Conservation (phyloP, 2,113 vertebrate genomes). For the Jacana jacana region DNA sequence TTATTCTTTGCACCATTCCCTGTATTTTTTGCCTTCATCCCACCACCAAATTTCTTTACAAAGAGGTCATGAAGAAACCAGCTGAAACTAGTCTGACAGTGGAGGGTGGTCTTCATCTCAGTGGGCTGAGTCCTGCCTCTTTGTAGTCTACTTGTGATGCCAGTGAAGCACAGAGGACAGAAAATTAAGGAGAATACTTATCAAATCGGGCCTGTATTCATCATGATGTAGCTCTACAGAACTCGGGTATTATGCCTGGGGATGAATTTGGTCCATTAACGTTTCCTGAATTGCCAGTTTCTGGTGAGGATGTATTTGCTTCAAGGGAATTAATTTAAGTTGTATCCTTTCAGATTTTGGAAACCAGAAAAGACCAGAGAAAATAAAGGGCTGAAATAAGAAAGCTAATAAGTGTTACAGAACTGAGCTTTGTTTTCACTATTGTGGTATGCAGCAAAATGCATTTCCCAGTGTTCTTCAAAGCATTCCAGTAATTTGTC, state of each 20-base stretch:
- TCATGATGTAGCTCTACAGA: neutral
- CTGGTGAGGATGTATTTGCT: neutral
- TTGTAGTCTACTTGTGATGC: neutral
- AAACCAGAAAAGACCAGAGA: neutral
- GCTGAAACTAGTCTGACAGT: neutral
- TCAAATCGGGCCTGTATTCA: neutral
- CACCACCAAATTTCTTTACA: neutral
- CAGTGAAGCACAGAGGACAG: neutral
- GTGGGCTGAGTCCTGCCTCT: neutral
- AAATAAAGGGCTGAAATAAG: constrained; percentile 21
- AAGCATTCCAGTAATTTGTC: constrained; percentile 34
- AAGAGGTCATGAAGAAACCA: neutral
- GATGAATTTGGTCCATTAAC: neutral
- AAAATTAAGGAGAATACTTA: neutral
- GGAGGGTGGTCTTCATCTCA: neutral
- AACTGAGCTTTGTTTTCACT: constrained; percentile 1
- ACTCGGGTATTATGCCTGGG: neutral
- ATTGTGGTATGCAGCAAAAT: neutral
- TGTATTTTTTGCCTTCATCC: neutral
- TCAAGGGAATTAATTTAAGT: neutral
- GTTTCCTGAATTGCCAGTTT: neutral
- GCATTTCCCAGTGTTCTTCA: neutral
- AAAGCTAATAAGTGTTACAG: neutral
- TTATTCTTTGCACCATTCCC: neutral
- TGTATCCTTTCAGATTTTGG: neutral